A percentile compares a stretch with the other conserved stretches of the same genome.
Conservation (phyloP, 2,888 invertebrate species). For the Agonum fuliginosum region DNA sequence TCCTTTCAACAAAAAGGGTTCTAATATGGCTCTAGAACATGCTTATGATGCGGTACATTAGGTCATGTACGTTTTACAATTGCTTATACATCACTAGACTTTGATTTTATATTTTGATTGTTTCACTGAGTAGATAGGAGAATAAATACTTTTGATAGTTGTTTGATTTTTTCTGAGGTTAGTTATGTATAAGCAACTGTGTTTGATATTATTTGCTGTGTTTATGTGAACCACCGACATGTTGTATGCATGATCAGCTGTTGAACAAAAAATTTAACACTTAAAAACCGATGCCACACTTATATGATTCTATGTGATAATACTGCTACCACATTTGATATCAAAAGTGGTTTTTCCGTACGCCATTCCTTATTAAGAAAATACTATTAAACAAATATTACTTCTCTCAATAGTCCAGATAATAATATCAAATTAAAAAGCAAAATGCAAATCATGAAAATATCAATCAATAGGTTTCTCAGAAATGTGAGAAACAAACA, state of each 20-base stretch:
- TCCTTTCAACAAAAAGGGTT: slow-evolving; percentile 47
- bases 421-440: too few species aligned
- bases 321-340: background rate
- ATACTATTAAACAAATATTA: background rate
- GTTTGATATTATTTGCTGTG: slow-evolving; percentile 12
- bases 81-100: background rate
- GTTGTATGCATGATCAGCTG: background rate
- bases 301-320: background rate
- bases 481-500: too few species aligned
- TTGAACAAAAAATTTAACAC: background rate
- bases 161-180: background rate
- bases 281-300: background rate
- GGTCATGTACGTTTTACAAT: too few species aligned
- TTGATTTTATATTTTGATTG: slow-evolving; percentile 1
- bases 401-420: background rate
- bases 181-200: slow-evolving; percentile 14
- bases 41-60: background rate
- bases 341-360: too few species aligned
- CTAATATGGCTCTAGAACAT: slow-evolving; percentile 52
- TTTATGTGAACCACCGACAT: slow-evolving; percentile 4
- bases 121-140: background rate
- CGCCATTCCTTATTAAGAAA: too few species aligned
- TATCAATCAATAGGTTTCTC: too few species aligned
- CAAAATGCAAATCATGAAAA: too few species aligned
- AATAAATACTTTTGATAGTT: too few species aligned